phyloP scores from a whole-genome alignment of 2,888 invertebrate species.

The Cotesia congregata region DNA sequence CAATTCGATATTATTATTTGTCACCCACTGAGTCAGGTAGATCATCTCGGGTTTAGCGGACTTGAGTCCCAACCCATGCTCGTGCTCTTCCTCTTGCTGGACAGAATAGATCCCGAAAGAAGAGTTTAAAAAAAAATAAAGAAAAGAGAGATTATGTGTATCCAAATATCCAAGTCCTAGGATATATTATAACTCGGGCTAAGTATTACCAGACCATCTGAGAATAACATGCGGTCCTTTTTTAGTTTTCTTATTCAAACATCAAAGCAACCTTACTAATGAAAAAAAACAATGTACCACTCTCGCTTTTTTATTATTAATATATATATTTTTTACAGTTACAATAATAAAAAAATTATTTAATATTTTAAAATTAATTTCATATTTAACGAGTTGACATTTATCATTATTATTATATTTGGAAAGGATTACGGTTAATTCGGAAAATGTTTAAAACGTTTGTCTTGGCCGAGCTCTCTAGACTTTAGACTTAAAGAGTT shows the following conservation, averaged over 20 bases:
- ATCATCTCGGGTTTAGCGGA: slow-evolving; percentile 54
- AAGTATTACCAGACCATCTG: slow-evolving; percentile 48
- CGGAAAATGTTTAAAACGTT: slow-evolving; percentile 51
- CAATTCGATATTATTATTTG: slow-evolving; percentile 65
- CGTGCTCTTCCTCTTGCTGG: too few relatives aligned
- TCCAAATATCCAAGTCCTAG: slow-evolving; percentile 66
- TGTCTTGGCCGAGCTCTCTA: slow-evolving; percentile 38
- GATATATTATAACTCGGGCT: slow-evolving; percentile 56
- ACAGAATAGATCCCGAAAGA: slow-evolving; percentile 28
- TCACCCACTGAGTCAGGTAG: slow-evolving; percentile 60
- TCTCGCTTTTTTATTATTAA: slow-evolving; percentile 25
- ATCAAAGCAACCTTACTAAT: not conserved
- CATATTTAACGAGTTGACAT: slow-evolving; percentile 59
- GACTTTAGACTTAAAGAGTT: not conserved
- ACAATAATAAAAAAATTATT: slow-evolving; percentile 27
- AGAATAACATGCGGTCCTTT: slow-evolving; percentile 29
- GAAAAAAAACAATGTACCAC: slow-evolving; percentile 26
- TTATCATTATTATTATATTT: slow-evolving; percentile 56
- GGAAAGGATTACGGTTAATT: slow-evolving; percentile 63
- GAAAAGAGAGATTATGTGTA: slow-evolving; percentile 63
- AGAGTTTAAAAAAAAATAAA: slow-evolving; percentile 59
- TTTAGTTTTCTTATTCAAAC: slow-evolving; percentile 28
- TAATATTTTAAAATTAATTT: slow-evolving; percentile 57
- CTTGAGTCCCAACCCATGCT: slow-evolving; percentile 51
- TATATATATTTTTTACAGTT: too few relatives aligned